Evolutionary conservation across 1,140 invertebrate species (phyloP).

Genomic region (Adelges cooleyi): DNA sequence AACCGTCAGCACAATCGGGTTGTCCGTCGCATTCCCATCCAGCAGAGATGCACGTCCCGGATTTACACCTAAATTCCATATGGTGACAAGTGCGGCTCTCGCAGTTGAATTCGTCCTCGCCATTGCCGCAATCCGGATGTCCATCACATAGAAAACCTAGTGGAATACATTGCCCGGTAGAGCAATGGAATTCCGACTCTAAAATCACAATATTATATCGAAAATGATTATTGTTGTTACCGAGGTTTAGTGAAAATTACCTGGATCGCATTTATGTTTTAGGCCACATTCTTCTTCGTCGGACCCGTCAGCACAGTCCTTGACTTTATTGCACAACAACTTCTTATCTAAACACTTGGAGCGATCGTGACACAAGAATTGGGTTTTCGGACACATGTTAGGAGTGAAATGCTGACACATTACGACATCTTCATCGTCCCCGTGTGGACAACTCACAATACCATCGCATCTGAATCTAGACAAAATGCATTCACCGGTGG

Average conservation of each 20-base stretch:
- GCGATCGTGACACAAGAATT: conserved; percentile 47
- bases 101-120: conserved; percentile 54
- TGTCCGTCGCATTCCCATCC: conserved; percentile 41
- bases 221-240: neutral
- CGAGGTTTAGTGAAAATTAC: neutral
- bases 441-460: conserved; percentile 46
- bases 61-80: conserved; percentile 42
- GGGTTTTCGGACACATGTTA: conserved; percentile 40
- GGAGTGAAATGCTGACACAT: conserved; percentile 34
- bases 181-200: conserved; percentile 39
- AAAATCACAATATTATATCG: neutral
- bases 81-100: conserved; percentile 12
- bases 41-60: conserved; percentile 46
- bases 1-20: conserved; percentile 43
- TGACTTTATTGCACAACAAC: conserved; percentile 30
- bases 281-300: conserved; percentile 31
- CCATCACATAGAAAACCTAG: conserved; percentile 46
- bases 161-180: conserved; percentile 44
- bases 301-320: conserved; percentile 34
- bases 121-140: conserved; percentile 47
- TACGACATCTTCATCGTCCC: conserved; percentile 45
- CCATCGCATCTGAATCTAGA: conserved; percentile 43
- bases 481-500: conserved; percentile 34
- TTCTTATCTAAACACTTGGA: conserved; percentile 36
- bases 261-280: neutral